phyloP scores from a whole-genome alignment of 2,797 vertebrate species.

The Pseudomugil gertrudae region DNA sequence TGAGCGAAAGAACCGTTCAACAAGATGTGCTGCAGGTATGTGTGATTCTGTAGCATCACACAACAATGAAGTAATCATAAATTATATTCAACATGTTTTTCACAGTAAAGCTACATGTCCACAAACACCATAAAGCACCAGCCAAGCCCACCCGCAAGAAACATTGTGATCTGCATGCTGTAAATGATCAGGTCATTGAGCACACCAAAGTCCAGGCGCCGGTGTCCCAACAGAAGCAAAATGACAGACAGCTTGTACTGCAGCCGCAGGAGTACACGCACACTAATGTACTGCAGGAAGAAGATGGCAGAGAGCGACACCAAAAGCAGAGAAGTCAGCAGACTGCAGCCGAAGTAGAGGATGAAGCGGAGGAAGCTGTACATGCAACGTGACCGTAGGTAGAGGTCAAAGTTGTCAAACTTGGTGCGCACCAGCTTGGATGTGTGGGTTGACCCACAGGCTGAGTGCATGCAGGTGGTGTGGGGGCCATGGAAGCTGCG shows the following conservation, averaged over 20 bases:
- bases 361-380: slow-evolving; percentile 96
- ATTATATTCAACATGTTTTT: neutral
- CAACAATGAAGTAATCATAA: slow-evolving; percentile 13
- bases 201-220: slow-evolving; percentile 91
- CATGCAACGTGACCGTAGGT: slow-evolving; percentile 90
- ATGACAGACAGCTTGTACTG: slow-evolving; percentile 97
- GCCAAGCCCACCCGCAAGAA: slow-evolving; percentile 94
- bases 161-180: slow-evolving; percentile 96
- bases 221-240: slow-evolving; percentile 91
- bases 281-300: slow-evolving; percentile 92
- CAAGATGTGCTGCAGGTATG: neutral
- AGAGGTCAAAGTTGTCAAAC: slow-evolving; percentile 96
- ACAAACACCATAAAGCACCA: slow-evolving; percentile 99
- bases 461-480: slow-evolving; percentile 96
- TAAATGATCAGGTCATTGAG: slow-evolving; percentile 95
- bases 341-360: slow-evolving; percentile 96
- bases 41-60: slow-evolving; percentile 5
- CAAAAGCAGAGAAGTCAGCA: slow-evolving; percentile 96
- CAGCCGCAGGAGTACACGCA: slow-evolving; percentile 91
- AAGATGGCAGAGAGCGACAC: slow-evolving; percentile 92
- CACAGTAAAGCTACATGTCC: slow-evolving; percentile 87
- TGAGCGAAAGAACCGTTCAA: slow-evolving; percentile 7
- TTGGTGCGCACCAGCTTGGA: slow-evolving; percentile 92
- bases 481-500: slow-evolving; percentile 98
- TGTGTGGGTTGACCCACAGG: slow-evolving; percentile 89